Evolutionary conservation across 1,140 invertebrate species (phyloP), one percentile per base, ranked within the genome.

Genomic region (Nasonia giraulti): DNA sequence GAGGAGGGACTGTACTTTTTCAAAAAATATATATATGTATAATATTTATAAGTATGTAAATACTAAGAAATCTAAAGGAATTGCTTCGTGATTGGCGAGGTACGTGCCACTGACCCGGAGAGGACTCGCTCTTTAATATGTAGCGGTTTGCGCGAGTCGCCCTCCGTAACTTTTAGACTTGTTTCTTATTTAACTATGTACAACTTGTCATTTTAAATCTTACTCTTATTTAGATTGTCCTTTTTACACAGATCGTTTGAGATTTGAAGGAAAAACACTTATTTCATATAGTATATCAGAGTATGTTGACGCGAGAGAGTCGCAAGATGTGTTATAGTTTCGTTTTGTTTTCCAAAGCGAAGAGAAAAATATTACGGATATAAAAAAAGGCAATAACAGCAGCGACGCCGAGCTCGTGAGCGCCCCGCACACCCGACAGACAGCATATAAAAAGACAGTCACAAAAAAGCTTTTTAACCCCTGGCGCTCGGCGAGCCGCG

Each of bases 91-190:
- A 85, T 86, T 86, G 85, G 85, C 75, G 76, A 81, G 83, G 83
- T 86, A 87, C 85, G 86, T 86, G 84, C 87, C 83, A 86, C 85
- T 87, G 85, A 87, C 85, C 82, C 27, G 17, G 33, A 79, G 17
- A 20, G 55, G n/a, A 20, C 20, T 31, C 33, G 77, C 74, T 47
- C 14, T 44, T 76, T 62, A 37, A 37, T 37, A 44, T 11, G 40
- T 7, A 75, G 6, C 37, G n/a, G 44, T 17, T 17, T 20, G 14
- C 50, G 4, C 17, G 17, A 74, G 83, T 62, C 8, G 62, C 62
- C 37, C 73, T 75, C 73, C 33, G 73, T 75, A 40, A 75, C 5
- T 75, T 37, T 73, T 73, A 33, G 14, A 75, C 37, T 40, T 6
- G 8, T 6, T 7, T 75, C 14, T 40, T 71, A 69, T 79, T 55